Evolutionary conservation across 2,888 invertebrate genomes (phyloP).

Genomic region (Emmelina monodactyla): DNA sequence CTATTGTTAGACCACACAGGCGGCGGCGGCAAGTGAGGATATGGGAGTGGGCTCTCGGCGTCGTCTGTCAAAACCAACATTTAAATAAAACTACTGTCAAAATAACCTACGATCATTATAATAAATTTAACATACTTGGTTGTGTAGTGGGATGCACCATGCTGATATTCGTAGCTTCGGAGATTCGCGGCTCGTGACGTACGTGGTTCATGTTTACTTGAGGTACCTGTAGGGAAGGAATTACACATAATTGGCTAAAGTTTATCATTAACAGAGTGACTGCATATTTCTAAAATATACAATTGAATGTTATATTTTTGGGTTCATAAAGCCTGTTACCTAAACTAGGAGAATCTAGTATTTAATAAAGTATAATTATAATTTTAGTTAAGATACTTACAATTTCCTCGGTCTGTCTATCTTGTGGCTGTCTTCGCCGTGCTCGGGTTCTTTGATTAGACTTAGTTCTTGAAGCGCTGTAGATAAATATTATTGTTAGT

Average conservation of each 20-base stretch:
- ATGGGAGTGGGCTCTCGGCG: constrained; percentile 33
- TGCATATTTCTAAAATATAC: too few relatives aligned
- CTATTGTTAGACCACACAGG: constrained; percentile 47
- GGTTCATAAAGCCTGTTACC: too few relatives aligned
- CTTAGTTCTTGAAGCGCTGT: constrained; percentile 46
- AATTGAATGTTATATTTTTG: too few relatives aligned
- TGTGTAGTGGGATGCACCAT: constrained; percentile 44
- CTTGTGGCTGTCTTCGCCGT: constrained; percentile 41
- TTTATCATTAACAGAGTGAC: too few relatives aligned
- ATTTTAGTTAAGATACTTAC: constrained; percentile 22
- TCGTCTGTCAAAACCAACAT: constrained; percentile 30
- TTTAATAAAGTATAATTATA: too few relatives aligned
- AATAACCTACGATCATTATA: neutral
- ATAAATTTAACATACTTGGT: constrained; percentile 27
- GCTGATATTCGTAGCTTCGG: constrained; percentile 40
- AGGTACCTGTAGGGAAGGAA: constrained; percentile 26
- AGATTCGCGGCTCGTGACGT: constrained; percentile 34
- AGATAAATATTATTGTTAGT: too few relatives aligned
- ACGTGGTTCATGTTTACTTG: constrained; percentile 32
- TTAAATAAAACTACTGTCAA: neutral
- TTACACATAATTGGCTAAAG: too few relatives aligned
- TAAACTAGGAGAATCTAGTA: too few relatives aligned
- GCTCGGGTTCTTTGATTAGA: constrained; percentile 48
- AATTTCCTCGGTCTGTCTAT: constrained; percentile 38
- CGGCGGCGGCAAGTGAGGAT: constrained; percentile 36